Percentiles rank a stretch among this genome's conserved stretches.
Evolutionary conservation across 2,113 vertebrate genomes (phyloP).

Genomic region (Pipa parva): DNA sequence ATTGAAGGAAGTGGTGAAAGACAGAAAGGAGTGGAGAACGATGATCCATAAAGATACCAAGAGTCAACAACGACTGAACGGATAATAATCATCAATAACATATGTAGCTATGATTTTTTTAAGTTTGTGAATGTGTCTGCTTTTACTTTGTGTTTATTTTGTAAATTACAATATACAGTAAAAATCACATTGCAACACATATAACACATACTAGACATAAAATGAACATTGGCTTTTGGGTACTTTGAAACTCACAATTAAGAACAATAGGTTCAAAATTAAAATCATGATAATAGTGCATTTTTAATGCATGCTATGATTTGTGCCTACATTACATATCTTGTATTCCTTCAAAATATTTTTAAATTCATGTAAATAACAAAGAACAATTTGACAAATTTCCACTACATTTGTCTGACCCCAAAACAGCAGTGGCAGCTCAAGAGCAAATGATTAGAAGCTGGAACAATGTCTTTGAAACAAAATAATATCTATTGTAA

Average conservation of each 20-base stretch:
- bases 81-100: too few species aligned
- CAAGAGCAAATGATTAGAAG: slow-evolving; percentile 9
- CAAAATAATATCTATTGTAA: not conserved
- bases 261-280: not conserved
- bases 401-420: not conserved
- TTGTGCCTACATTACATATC: not conserved
- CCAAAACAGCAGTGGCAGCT: not conserved
- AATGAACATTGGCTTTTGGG: not conserved
- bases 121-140: too few species aligned
- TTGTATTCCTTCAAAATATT: not conserved
- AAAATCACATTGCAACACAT: too few species aligned
- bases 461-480: not conserved
- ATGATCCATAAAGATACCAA: too few species aligned
- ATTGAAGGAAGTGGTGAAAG: too few species aligned
- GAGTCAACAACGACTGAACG: too few species aligned
- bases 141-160: too few species aligned
- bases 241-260: not conserved
- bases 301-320: not conserved
- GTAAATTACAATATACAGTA: too few species aligned
- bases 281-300: not conserved
- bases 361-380: slow-evolving; percentile 1
- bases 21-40: too few species aligned
- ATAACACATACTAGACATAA: too few species aligned
- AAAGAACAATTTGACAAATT: not conserved
- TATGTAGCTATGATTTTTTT: too few species aligned